Evolutionary conservation across 2,888 invertebrate genomes (phyloP).

Genomic region (Agriotes lineatus): DNA sequence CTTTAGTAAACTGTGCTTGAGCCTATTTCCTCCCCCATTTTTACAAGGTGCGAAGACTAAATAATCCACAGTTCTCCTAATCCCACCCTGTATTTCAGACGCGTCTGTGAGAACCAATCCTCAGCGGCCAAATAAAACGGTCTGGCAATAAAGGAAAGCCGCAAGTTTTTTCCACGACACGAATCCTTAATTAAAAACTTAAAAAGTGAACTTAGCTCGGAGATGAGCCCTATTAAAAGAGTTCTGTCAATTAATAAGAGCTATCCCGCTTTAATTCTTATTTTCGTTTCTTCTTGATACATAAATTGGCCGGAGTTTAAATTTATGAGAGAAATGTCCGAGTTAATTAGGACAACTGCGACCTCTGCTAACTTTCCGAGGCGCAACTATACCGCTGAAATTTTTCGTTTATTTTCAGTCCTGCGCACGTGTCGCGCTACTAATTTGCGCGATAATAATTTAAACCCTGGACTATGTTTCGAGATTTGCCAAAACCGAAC

Average conservation of each 20-base stretch:
- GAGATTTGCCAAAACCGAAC: constrained; percentile 11
- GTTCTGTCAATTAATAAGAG: constrained; percentile 59
- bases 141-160: constrained; percentile 19
- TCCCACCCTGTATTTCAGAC: too few species aligned
- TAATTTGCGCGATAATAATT: constrained; percentile 5
- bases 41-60: too few species aligned
- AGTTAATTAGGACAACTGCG: constrained; percentile 61
- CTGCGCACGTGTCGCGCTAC: neutral
- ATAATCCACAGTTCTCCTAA: too few species aligned
- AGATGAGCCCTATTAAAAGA: constrained; percentile 41
- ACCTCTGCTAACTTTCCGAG: constrained; percentile 37
- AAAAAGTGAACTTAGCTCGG: constrained; percentile 32
- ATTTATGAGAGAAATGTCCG: constrained; percentile 61
- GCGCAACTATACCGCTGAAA: constrained; percentile 9
- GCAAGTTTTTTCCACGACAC: constrained; percentile 18
- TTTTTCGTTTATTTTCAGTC: constrained; percentile 6
- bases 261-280: constrained; percentile 59
- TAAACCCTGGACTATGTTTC: neutral
- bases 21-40: too few species aligned
- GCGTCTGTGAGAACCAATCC: too few species aligned
- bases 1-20: too few species aligned
- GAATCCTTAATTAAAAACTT: constrained; percentile 40
- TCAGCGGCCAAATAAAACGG: neutral
- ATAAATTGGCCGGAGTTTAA: constrained; percentile 58
- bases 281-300: constrained; percentile 56